These are phyloP conservation scores for Scelioninae gen. 2 DNA, from an alignment of 2,888 invertebrate genomes.

Conservation along the genomic window DNA sequence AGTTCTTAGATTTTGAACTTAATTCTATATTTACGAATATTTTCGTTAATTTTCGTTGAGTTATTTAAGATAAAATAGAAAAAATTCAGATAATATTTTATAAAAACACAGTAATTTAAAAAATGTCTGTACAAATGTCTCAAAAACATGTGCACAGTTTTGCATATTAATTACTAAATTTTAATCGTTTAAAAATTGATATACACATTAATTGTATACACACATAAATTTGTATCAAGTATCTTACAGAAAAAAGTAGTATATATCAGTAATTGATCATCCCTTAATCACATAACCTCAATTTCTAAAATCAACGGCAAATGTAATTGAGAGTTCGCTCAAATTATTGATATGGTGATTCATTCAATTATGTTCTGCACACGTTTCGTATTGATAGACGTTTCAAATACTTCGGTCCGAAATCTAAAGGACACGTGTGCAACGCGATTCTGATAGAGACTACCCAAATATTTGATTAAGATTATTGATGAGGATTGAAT, in stretches of 20 bases:
- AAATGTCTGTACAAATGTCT: no score
- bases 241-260: conserved; percentile 7
- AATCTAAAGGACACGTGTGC: conserved; percentile 42
- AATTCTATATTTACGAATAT: no score
- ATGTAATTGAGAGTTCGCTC: conserved; percentile 49
- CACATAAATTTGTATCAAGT: no score
- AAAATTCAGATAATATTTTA: no score
- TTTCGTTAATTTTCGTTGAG: no score
- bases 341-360: conserved; percentile 56
- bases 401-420: conserved; percentile 41
- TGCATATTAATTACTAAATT: no score
- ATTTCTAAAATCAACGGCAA: conserved; percentile 37
- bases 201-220: no score
- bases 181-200: no score
- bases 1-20: no score
- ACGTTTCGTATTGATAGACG: conserved; percentile 51
- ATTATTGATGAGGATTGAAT: conserved; percentile 48
- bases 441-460: conserved; percentile 43
- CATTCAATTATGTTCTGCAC: conserved; percentile 53
- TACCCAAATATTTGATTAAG: conserved; percentile 51
- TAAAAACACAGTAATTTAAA: no score
- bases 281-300: conserved; percentile 25
- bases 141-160: no score
- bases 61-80: no score
- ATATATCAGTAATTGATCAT: conserved; percentile 10